Conservation (phyloP, 2,888 invertebrate species). For the Limnephilus rhombicus region DNA sequence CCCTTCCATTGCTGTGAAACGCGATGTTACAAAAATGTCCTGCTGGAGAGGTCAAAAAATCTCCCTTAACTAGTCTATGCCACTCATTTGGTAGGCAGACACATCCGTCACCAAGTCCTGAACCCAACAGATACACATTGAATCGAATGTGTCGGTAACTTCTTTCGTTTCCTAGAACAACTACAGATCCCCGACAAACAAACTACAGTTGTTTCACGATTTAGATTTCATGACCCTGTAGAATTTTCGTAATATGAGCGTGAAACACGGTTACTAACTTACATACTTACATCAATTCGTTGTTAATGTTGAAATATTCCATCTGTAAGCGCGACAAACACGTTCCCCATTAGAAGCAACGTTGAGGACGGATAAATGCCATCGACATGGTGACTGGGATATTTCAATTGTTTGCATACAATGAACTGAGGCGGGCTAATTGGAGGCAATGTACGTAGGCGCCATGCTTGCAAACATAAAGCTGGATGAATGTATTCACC, state of each 20-base stretch:
- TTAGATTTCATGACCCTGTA: too few relatives aligned
- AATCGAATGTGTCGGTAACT: too few relatives aligned
- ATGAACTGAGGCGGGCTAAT: slow-evolving; percentile 22
- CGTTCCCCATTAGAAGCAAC: not conserved
- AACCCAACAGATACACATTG: too few relatives aligned
- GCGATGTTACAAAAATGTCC: too few relatives aligned
- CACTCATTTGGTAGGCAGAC: too few relatives aligned
- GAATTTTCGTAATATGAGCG: not conserved
- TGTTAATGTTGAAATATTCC: not conserved
- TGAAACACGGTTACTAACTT: not conserved
- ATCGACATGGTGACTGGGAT: slow-evolving; percentile 21
- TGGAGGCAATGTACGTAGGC: slow-evolving; percentile 25
- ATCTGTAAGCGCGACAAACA: not conserved
- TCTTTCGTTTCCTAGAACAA: too few relatives aligned
- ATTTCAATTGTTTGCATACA: slow-evolving; percentile 40
- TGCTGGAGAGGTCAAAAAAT: too few relatives aligned
- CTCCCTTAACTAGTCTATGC: too few relatives aligned
- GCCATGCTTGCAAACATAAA: not conserved
- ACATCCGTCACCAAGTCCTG: too few relatives aligned
- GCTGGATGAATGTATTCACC: not conserved
- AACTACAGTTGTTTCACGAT: too few relatives aligned
- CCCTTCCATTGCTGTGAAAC: too few relatives aligned
- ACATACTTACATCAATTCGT: not conserved
- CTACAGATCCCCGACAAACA: too few relatives aligned
- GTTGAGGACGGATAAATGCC: slow-evolving; percentile 8